Conservation (phyloP, 1,140 invertebrate species). For the Leucophenga varia region DNA sequence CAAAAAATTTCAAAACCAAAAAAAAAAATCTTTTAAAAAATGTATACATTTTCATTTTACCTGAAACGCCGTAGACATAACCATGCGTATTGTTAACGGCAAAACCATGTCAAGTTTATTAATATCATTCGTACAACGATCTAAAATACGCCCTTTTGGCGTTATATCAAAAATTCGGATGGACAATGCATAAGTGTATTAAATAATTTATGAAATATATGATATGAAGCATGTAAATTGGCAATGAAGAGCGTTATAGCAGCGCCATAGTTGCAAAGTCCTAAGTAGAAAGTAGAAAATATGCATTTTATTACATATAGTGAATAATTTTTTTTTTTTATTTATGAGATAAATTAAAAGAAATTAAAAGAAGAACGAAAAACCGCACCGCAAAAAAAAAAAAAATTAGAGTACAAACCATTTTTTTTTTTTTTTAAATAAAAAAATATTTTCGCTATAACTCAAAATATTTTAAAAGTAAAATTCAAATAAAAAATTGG, state of each 20-base stretch:
- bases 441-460: slow-evolving; percentile 13
- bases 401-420: slow-evolving; percentile 24
- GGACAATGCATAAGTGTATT: slow-evolving; percentile 67
- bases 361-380: not conserved
- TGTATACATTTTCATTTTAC: slow-evolving; percentile 23
- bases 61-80: slow-evolving; percentile 42
- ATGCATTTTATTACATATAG: too few relatives aligned
- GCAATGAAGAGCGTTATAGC: slow-evolving; percentile 63
- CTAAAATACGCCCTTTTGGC: slow-evolving; percentile 73
- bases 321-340: not conserved
- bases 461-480: slow-evolving; percentile 59
- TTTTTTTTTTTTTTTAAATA: slow-evolving; percentile 11
- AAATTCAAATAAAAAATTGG: slow-evolving; percentile 34
- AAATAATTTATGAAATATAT: slow-evolving; percentile 55
- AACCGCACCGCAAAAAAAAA: not conserved
- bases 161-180: slow-evolving; percentile 75
- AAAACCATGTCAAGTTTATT: slow-evolving; percentile 65
- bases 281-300: slow-evolving; percentile 22
- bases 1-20: too few relatives aligned
- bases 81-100: slow-evolving; percentile 50
- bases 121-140: slow-evolving; percentile 74
- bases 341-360: not conserved
- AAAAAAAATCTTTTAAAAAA: too few relatives aligned
- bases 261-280: slow-evolving; percentile 56
- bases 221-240: slow-evolving; percentile 61